Base-by-base conservation (phyloP, 2,797 vertebrate species). In the Emydoidea blandingii region DNA sequence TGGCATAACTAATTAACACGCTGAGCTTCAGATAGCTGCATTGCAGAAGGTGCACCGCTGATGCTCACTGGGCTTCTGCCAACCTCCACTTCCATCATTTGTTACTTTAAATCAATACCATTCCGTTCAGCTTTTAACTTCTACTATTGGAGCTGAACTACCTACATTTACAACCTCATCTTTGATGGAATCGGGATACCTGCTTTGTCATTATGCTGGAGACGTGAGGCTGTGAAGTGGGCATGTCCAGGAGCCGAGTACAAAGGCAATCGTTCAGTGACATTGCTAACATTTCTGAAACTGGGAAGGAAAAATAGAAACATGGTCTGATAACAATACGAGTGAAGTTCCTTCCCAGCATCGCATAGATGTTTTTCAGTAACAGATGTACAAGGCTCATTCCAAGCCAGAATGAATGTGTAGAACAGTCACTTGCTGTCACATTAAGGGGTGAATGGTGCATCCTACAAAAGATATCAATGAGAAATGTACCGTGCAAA, bases 261-360 rank as follows among this genome's bases (percentile, higher is more conserved):
- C 41, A 44, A 85, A 56, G 15, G 56, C 52, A 57, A 23, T 25
- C 81, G 82, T 89, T 65, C 54, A 49, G 14, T 27, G 62, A 8
- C 0, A 0, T 0, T 0, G n/a, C 62, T 25, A 65, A 85, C 15
- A 49, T 72, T 83, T 34, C 12, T 1, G 5, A 80, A n/a, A 87
- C 3, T 0, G 0, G 41, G 84, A 84, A 81, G 37, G 25, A 93
- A 94, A 90, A 91, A 44, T 0, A 84, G 83, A 7, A 21, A 86
- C 8, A 44, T 47, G 44, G 12, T 41, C 76, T 44, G 76, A 68
- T 19, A 68, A 18, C n/a, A 83, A 47, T 34, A 31, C 82, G 65
- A 8, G 41, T 90, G 57, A 78, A 91, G 81, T 87, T 93, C 65
- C 47, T 65, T 93, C 78, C 6, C 11, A 1, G 15, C 50, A 44